Evolutionary conservation across 2,113 vertebrate species (phyloP), one percentile per base, ranked within the genome.

Genomic region (Ciconia stormi): DNA sequence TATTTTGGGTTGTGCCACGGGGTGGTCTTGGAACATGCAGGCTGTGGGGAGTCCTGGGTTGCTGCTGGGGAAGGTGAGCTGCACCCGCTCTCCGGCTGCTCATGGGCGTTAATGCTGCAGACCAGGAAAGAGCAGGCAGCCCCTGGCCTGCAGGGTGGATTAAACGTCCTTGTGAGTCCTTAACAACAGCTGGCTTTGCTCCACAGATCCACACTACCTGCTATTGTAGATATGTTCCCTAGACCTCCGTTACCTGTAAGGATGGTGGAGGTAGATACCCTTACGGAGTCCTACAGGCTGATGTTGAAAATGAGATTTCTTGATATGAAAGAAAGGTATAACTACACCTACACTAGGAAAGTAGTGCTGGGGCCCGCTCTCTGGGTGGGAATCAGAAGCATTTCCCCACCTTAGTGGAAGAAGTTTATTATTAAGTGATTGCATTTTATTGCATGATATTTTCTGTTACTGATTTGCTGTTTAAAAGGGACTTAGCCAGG

Each of bases 61-160:
- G 62, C 81, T 66, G 42, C 56, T 63, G 81, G 34, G 38, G 42
- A 42, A 53, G 47, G 13, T 4, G 23, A 83, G 50, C 27, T 65
- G 44, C 22, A 18, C 12, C 27, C 0, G 0, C 30, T 40, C 21
- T 44, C 38, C 32, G 46, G 38, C 27, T 87, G 85, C 25, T 59
- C 38, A 4, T 34, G 49, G 40, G 9, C 26, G 7, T 58, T 52
- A 21, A 7, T 1, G 0, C n/a, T 42, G 59, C 0, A 2, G 18
- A 6, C 12, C 36, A 47, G 61, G 36, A 62, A 44, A 66, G 23
- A 58, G 17, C 21, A 74, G 70, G 46, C 82, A 88, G 13, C 29
- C 50, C 34, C 20, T 52, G 46, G 10, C 49, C 55, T 8, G 0
- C 8, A 15, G 49, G 13, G 13, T 87, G 42, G 20, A 3, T 91